Base-by-base conservation (phyloP, 1,140 invertebrate genomes). In the Zaprionus gabonicus region DNA sequence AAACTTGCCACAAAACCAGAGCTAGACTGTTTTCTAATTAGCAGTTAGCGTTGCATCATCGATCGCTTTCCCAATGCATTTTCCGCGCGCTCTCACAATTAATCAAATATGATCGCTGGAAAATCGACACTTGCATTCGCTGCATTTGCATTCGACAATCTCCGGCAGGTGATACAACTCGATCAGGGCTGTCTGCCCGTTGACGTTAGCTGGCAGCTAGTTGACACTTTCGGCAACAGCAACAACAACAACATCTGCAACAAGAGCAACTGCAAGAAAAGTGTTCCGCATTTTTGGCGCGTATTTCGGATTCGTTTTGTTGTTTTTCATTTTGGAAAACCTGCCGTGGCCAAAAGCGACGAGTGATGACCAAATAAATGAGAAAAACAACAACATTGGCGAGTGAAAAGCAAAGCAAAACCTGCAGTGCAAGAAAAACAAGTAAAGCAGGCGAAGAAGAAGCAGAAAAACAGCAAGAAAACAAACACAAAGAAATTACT, bases 211-310 rank as follows among this genome's bases (percentile, higher is more conserved):
- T 65, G 25, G 17, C 36, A 63, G 57, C 72, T 58, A 63, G 66
- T 71, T 71, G 68, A 71, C 68, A 71, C 73, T 76, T 65, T 76
- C 73, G 71, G 65, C 59, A 34, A 25, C 3, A 20, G n/a, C 34
- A 13, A 34, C 3, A 34, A 5, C 27, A 46, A 49, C 17, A 12
- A 34, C 12, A 49, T n/a, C n/a, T n/a, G 1, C 27, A 46, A 31
- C 17, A 63, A 4, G 2, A 38, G 13, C 36, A 41, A 1, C 41
- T 10, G 41, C 6, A 51, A 23, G 12, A 56, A 56, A 56, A 46
- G 58, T 81, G 69, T 88, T 88, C 84, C 84, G 84, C 84, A 88
- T 88, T 84, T 79, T 88, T 83, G 57, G 70, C 63, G 70, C 70
- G 58, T 77, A 67, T 72, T 76, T 72, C 60, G 28, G 20, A 66